A percentile compares a stretch with the other conserved stretches of the same genome.
phyloP scores from a whole-genome alignment of 1,140 invertebrate genomes.

The Panagrolaimus sp. region DNA sequence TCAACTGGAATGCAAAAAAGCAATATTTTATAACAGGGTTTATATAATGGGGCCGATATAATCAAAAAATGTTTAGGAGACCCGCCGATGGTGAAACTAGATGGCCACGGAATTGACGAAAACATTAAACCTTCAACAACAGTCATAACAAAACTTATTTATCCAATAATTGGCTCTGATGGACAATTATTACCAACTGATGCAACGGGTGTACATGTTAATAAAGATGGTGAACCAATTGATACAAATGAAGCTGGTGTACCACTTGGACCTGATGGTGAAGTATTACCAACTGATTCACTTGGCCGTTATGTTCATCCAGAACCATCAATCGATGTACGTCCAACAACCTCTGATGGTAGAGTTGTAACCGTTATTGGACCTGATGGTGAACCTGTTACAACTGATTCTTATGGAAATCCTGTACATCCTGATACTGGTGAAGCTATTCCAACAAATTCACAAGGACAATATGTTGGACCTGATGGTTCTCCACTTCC shows the following conservation, averaged over 20 bases:
- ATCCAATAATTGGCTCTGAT: slow-evolving; percentile 28
- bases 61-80: background rate
- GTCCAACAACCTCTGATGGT: no score
- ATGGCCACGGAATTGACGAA: background rate
- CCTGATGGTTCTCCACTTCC: no score
- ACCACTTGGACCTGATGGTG: slow-evolving; percentile 37
- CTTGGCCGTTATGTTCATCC: background rate
- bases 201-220: slow-evolving; percentile 22
- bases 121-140: background rate
- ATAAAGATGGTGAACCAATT: slow-evolving; percentile 23
- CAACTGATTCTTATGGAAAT: no score
- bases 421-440: no score
- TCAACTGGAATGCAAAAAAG: no score
- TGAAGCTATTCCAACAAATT: no score
- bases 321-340: background rate
- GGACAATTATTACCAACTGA: slow-evolving; percentile 39
- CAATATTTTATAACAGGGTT: no score
- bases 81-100: background rate
- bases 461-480: no score
- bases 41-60: no score
- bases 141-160: background rate
- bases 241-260: slow-evolving; percentile 9
- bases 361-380: no score
- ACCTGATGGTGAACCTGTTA: no score
- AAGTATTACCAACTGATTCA: slow-evolving; percentile 34